A percentile compares a stretch with the other conserved stretches of the same genome.
These are phyloP conservation scores for Abrostola triplasia DNA, from an alignment of 2,888 invertebrate genomes.

Conservation along the genomic window DNA sequence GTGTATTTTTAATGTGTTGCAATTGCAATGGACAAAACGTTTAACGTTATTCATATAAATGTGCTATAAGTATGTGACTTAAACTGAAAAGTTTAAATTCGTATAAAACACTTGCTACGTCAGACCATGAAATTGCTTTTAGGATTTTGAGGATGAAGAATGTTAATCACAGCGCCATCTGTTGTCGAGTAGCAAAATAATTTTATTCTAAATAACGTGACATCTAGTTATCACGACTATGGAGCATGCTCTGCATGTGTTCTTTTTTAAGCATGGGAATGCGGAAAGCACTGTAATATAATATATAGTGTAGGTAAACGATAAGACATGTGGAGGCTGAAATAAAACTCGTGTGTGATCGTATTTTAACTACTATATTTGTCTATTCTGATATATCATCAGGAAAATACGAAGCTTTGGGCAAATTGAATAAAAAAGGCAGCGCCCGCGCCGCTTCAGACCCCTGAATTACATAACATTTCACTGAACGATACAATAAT, in stretches of 20 bases:
- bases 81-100: too few species aligned
- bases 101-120: too few species aligned
- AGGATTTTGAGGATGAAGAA: background rate
- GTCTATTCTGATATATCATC: slow-evolving; percentile 90
- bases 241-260: slow-evolving; percentile 6
- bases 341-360: slow-evolving; percentile 72
- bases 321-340: slow-evolving; percentile 20
- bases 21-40: background rate
- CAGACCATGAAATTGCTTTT: too few species aligned
- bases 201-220: background rate
- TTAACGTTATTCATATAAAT: too few species aligned
- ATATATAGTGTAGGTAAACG: background rate
- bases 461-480: slow-evolving; percentile 58
- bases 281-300: slow-evolving; percentile 13
- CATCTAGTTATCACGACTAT: slow-evolving; percentile 12
- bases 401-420: slow-evolving; percentile 88
- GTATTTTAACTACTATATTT: slow-evolving; percentile 70
- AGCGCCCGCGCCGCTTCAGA: slow-evolving; percentile 81
- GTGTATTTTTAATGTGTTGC: background rate
- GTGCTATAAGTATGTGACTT: background rate
- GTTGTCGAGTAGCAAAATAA: slow-evolving; percentile 59
- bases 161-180: slow-evolving; percentile 67
- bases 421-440: slow-evolving; percentile 87
- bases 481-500: slow-evolving; percentile 38
- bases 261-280: slow-evolving; percentile 15